Evolutionary conservation across 2,888 invertebrate species (phyloP), one percentile per base, ranked within the genome.

Genomic region (Parnassius mnemosyne): DNA sequence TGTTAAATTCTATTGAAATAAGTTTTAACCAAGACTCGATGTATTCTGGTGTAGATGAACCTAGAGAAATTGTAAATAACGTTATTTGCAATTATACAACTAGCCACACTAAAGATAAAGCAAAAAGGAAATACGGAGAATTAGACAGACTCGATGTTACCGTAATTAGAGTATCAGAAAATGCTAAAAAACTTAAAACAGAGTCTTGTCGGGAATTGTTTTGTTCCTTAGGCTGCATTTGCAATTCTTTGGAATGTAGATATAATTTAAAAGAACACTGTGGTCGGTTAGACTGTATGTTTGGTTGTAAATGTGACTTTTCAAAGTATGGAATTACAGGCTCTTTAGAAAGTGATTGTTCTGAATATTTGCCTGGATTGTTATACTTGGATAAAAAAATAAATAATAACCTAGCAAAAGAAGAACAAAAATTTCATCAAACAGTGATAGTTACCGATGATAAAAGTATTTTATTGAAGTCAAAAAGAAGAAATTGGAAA

Each of bases 341-440:
- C 63, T 73, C 73, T n/a, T 70, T 80, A 57, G 76, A 81, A 60
- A 68, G 66, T 49, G 71, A 73, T 53, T 75, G 71, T 68, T 66
- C 74, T 42, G 79, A 83, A 59, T 63, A 80, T 51, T 71, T 87
- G 60, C 82, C 85, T 1, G 83, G 81, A 0, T 76, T 92, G 57
- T 67, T 86, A 44, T 84, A 84, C 69, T 74, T 93, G 58, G 89
- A 93, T 66, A 87, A 88, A 69, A 85, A 92, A 74, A 88, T 89
- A 0, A 92, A 92, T 71, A 84, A 79, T 52, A 92, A 93, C 63
- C 82, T 95, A 65, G 93, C 95, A 0, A 94, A 93, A 78, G 94
- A 94, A 73, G 95, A 95, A 78, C 92, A 94, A 77, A 95, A 95
- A 74, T 95, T 95, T 80, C 94, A 94, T 13, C 94, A 95, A 71